Base-by-base conservation (phyloP, 2,113 vertebrate species). In the Sclerurus mexicanus region DNA sequence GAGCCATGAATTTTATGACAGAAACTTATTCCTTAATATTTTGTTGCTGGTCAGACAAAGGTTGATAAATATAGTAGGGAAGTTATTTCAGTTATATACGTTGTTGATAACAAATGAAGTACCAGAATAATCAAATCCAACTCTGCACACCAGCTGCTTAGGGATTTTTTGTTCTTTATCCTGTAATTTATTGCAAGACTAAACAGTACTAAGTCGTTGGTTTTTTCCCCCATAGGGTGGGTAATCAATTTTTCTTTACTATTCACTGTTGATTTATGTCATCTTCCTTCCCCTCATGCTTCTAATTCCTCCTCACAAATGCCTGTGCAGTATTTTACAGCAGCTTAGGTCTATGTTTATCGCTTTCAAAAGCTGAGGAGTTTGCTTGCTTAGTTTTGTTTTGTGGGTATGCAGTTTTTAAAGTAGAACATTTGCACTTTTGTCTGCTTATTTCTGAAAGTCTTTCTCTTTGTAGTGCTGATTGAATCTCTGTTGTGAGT, bases 401-500 rank as follows among this genome's bases (percentile, higher is more conserved):
- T 67, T 52, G 9, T 39, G 10, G 9, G 1, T 63, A 30, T 68
- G 35, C 49, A 67, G 35, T 89, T 92, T 33, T 28, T 53, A 53
- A 90, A 31, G 47, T 39, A 85, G 56, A 73, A 37, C 12, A 55
- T 84, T 85, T 76, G 59, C 25, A 21, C 72, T 89, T 89, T 85
- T 87, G 49, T 44, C 37, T 78, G 73, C 16, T 74, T 81, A 28
- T 91, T 88, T 91, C 31, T 91, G 78, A 75, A 94, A 78, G 52
- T 79, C 52, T 66, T 78, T 83, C 33, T 53, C 56, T 86, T 92
- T 94, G 84, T 92, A 95, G 77, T 78, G 66, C 77, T 79, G 91
- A 93, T 93, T 89, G 67, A 92, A 85, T 95, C 88, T 92, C 56
- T 60, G 35, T 39, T 60, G 59, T 87, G 66, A 92, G 78, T 95